phyloP scores from a whole-genome alignment of 2,888 invertebrate species.

The Atrina japonica region DNA sequence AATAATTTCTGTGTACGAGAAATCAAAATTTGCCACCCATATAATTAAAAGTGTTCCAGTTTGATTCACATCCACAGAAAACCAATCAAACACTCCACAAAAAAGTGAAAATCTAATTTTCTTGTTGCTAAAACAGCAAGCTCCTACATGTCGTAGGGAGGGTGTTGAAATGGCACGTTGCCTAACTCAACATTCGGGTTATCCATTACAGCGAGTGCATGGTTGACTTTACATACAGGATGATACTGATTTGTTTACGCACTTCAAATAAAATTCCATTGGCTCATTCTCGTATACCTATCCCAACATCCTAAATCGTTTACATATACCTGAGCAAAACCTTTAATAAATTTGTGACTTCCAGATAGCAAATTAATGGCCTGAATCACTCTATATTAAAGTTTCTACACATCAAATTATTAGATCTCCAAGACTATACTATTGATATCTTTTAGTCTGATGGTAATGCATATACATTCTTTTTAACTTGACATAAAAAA shows the following conservation, averaged over 20 bases:
- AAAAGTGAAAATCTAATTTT: too few relatives aligned
- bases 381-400: background rate
- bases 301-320: too few relatives aligned
- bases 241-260: slow-evolving; percentile 15
- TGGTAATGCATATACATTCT: background rate
- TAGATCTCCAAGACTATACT: slow-evolving; percentile 10
- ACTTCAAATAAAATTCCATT: too few relatives aligned
- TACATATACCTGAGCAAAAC: too few relatives aligned
- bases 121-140: slow-evolving; percentile 7
- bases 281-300: too few relatives aligned
- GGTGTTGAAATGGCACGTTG: slow-evolving; percentile 17
- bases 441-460: slow-evolving; percentile 11
- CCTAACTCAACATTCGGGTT: slow-evolving; percentile 10
- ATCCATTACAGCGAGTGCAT: background rate
- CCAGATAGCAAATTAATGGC: too few relatives aligned
- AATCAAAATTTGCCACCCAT: too few relatives aligned
- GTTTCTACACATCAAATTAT: slow-evolving; percentile 12
- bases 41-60: too few relatives aligned
- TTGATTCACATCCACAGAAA: too few relatives aligned
- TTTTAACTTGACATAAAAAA: slow-evolving; percentile 9
- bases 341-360: too few relatives aligned
- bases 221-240: slow-evolving; percentile 9
- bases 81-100: too few relatives aligned
- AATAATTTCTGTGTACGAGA: too few relatives aligned
- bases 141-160: slow-evolving; percentile 8